Base-by-base conservation (phyloP, 2,797 vertebrate species). In the Toxotes lorentzi region DNA sequence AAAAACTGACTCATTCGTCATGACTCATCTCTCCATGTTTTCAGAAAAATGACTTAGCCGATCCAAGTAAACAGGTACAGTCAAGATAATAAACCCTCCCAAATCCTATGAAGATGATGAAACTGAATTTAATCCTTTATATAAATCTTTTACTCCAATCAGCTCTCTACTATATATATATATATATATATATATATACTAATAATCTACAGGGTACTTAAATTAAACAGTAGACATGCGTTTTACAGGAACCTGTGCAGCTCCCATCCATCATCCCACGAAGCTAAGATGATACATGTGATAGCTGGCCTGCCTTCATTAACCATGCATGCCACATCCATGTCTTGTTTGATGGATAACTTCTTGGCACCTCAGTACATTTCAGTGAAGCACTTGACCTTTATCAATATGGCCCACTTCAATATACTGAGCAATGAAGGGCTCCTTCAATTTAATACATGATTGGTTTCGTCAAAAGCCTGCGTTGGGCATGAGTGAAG, bases 341-440 rank as follows among this genome's bases (percentile, higher is more conserved):
- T 76, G 84, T 68, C 83, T 76, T n/a, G 24, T 79, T 86, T 92
- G 91, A 94, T 89, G 82, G 90, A 93, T 91, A 86, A 83, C 88
- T 81, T 84, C 79, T 73, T 82, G 83, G 85, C 88, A 89, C 84
- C 86, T 89, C 82, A 64, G 82, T 85, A 78, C 87, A 87, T 91
- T 88, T 87, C 78, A 81, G 54, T 38, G 78, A 87, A 76, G 81
- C 87, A 80, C 87, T 92, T 93, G 90, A 93, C 92, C 91, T 93
- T 93, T 93, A 89, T 87, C 65, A 48, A 89, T 88, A 84, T 2
- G n/a, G 68, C 79, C 69, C 78, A 78, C 84, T 92, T 89, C 89
- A 91, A 89, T 90, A 91, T 88, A 88, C 83, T 69, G 82, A 83
- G 83, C 84, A 81, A 76, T 76, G 83, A 86, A 79, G 67, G 78